Conservation (phyloP, 2,113 vertebrate species). For the Oxygymnocypris stewartii region DNA sequence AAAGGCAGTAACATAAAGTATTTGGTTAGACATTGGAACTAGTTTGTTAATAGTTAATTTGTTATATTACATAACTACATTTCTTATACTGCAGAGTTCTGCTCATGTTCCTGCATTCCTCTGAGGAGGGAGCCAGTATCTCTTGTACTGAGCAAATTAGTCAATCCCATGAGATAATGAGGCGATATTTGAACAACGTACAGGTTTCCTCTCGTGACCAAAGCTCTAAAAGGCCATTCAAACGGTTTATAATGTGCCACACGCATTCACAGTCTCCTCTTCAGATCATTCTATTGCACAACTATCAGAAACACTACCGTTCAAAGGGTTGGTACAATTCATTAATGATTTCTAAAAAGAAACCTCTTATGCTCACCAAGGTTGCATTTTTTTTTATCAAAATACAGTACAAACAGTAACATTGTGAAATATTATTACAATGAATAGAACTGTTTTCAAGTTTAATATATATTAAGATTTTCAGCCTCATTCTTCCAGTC, state of each 20-base stretch:
- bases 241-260: not conserved
- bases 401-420: not conserved
- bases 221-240: not conserved
- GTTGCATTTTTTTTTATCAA: not conserved
- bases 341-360: not conserved
- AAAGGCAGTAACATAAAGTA: not conserved
- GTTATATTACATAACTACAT: not conserved
- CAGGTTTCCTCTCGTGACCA: slow-evolving; percentile 4
- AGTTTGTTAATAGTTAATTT: too few relatives aligned
- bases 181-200: not conserved
- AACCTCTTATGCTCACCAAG: not conserved
- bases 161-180: not conserved
- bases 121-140: not conserved
- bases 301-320: not conserved
- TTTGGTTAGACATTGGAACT: not conserved
- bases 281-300: not conserved
- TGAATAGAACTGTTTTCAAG: not conserved
- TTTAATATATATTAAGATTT: not conserved
- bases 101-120: not conserved
- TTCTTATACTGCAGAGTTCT: not conserved
- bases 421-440: not conserved
- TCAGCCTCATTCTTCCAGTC: not conserved
- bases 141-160: not conserved
- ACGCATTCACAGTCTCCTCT: slow-evolving; percentile 13
- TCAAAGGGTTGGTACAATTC: not conserved